These are phyloP conservation scores for Limnodromus scolopaceus DNA, from an alignment of 2,797 vertebrate genomes.

Conservation along the genomic window DNA sequence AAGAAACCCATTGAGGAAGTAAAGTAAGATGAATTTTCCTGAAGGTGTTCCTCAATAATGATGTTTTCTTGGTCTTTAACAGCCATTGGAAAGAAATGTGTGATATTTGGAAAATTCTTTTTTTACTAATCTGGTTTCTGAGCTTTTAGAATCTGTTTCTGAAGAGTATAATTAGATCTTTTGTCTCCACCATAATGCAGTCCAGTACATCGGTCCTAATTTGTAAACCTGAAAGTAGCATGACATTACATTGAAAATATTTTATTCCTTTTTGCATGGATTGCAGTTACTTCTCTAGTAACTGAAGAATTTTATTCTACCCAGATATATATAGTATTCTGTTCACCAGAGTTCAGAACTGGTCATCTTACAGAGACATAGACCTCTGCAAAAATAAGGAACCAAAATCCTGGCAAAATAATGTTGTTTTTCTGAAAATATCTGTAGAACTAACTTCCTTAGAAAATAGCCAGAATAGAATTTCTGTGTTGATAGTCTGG, in stretches of 20 bases:
- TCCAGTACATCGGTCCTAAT: neutral
- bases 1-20: slow-evolving; percentile 86
- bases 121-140: neutral
- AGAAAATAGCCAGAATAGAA: neutral
- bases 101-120: neutral
- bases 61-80: neutral
- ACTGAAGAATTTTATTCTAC: neutral
- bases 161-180: neutral
- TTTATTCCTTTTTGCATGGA: neutral
- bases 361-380: neutral
- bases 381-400: neutral
- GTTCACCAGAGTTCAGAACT: neutral
- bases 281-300: neutral
- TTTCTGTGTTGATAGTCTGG: neutral
- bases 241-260: neutral
- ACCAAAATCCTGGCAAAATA: neutral
- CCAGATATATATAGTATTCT: neutral
- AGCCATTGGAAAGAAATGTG: neutral
- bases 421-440: neutral
- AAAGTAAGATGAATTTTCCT: slow-evolving; percentile 78
- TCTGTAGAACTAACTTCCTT: neutral
- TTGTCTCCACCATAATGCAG: neutral
- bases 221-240: neutral
- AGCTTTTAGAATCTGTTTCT: neutral
- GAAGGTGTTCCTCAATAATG: neutral